phyloP scores from a whole-genome alignment of 2,797 vertebrate species.

The Lagorchestes hirsutus region DNA sequence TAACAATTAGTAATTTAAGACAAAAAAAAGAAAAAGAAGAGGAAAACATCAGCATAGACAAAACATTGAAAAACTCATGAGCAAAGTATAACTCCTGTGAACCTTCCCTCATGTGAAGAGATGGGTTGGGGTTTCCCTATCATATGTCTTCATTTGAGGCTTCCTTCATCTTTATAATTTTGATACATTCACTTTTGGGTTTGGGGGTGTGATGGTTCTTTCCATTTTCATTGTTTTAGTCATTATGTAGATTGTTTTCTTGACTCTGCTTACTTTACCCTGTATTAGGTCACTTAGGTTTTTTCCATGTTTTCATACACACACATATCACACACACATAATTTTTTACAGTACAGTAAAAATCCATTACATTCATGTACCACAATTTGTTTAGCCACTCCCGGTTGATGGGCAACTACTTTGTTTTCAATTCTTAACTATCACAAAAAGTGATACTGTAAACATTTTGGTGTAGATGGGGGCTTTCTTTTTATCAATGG shows the following conservation, averaged over 20 bases:
- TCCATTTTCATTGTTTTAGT: neutral
- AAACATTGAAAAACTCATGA: neutral
- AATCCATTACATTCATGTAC: neutral
- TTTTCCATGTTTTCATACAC: neutral
- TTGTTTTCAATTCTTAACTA: neutral
- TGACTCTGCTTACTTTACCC: neutral
- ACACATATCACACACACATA: neutral
- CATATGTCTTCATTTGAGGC: neutral
- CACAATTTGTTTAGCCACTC: neutral
- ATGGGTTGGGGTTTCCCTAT: neutral
- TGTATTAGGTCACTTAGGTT: neutral
- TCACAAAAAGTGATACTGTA: neutral
- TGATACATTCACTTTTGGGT: neutral
- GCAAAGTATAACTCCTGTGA: neutral
- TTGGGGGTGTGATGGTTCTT: neutral
- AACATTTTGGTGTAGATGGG: neutral
- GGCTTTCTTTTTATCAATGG: neutral
- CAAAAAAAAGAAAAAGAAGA: neutral
- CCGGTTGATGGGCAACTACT: neutral
- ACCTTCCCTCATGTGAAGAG: neutral
- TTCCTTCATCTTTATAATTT: neutral
- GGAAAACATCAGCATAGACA: neutral
- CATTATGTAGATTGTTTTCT: neutral
- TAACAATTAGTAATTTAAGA: neutral
- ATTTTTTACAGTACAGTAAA: neutral